A percentile compares a stretch with the other conserved stretches of the same genome.
phyloP scores from a whole-genome alignment of 2,888 invertebrate genomes.

The Sipunculus nudus region DNA sequence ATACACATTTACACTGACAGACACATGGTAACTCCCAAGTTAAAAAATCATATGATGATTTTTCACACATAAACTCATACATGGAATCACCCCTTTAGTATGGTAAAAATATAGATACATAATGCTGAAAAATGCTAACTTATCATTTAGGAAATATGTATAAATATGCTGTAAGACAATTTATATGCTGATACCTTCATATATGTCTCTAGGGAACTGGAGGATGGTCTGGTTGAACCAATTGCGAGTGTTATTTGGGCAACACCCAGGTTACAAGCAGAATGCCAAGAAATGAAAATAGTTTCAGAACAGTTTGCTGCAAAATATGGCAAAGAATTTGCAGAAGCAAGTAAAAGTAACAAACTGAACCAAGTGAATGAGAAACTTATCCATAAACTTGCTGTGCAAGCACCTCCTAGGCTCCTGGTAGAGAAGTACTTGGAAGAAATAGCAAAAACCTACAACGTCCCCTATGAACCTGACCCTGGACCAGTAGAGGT shows the following conservation, averaged over 20 bases:
- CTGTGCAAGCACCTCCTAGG: conserved; percentile 86
- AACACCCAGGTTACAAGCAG: conserved; percentile 81
- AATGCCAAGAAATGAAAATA: conserved; percentile 76
- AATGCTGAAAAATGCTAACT: no score
- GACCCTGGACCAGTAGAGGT: conserved; percentile 73
- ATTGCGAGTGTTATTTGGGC: conserved; percentile 98
- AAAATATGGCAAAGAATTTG: conserved; percentile 93
- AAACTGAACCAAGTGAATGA: conserved; percentile 80
- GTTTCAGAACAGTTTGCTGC: conserved; percentile 87
- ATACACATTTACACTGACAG: no score
- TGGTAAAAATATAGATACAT: no score
- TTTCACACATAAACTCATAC: no score
- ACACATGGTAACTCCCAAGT: no score
- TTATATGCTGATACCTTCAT: no score
- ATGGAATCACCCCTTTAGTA: no score
- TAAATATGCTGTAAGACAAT: no score
- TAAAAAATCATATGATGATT: no score
- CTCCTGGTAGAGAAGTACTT: conserved; percentile 90
- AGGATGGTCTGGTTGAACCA: conserved; percentile 94
- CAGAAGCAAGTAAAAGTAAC: conserved; percentile 27
- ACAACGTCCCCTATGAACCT: conserved; percentile 92
- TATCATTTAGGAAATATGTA: no score
- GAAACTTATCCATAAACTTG: conserved; percentile 81
- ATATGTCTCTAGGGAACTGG: conserved; percentile 76
- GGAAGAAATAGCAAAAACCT: conserved; percentile 95